phyloP scores from a whole-genome alignment of 2,888 invertebrate genomes.

The Pristionchus entomophagus region DNA sequence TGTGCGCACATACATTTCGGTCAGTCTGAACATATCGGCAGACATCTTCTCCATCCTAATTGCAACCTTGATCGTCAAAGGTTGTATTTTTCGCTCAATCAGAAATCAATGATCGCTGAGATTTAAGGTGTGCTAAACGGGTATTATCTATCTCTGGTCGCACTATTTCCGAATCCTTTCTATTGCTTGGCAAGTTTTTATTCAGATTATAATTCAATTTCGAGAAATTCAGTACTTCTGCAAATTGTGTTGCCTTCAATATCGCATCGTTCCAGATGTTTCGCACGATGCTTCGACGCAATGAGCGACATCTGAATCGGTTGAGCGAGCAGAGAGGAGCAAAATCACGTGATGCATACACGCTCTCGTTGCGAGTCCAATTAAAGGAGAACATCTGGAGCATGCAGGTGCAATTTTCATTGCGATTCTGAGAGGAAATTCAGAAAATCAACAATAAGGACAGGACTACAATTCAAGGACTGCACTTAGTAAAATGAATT shows the following conservation, averaged over 20 bases:
- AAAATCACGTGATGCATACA: neutral
- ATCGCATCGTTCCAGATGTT: neutral
- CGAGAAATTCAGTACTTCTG: too few species aligned
- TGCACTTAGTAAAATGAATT: neutral
- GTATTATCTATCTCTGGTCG: neutral
- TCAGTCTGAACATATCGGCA: neutral
- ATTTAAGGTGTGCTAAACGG: neutral
- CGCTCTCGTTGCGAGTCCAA: neutral
- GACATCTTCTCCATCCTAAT: neutral
- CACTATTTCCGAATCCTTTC: neutral
- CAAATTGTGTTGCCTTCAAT: too few species aligned
- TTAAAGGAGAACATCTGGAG: conserved; percentile 23
- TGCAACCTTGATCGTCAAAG: neutral
- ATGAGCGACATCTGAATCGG: neutral
- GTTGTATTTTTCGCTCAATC: neutral
- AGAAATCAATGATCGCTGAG: neutral
- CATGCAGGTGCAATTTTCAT: neutral
- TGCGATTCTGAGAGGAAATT: neutral
- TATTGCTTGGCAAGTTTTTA: neutral
- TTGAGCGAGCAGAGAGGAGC: neutral
- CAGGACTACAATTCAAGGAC: too few species aligned
- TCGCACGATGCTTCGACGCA: neutral
- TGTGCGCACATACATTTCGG: neutral
- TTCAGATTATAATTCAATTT: neutral
- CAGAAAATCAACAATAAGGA: neutral